phyloP scores from a whole-genome alignment of 1,140 invertebrate genomes.

The Pogonognathellus flavescens region DNA sequence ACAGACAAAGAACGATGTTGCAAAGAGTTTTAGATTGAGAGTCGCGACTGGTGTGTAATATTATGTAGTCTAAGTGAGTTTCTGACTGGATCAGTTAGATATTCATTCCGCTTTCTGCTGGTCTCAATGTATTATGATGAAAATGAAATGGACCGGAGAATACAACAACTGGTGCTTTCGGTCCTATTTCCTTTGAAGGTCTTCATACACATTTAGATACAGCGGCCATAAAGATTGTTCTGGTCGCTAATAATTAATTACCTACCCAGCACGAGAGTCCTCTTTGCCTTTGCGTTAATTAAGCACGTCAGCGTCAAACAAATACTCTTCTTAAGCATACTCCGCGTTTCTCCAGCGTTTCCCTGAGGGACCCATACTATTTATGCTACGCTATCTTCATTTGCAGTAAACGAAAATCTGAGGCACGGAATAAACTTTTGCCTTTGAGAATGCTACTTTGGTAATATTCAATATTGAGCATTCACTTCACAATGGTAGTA shows the following conservation, averaged over 20 bases:
- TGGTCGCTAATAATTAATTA: slow-evolving; percentile 45
- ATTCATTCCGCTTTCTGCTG: slow-evolving; percentile 6
- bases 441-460: no score
- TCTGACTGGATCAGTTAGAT: neutral
- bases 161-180: neutral
- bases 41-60: neutral
- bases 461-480: no score
- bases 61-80: neutral
- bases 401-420: no score
- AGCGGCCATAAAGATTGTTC: slow-evolving; percentile 17
- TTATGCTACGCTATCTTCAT: no score
- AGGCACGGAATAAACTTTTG: no score
- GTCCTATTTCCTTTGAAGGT: neutral
- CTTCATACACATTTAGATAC: slow-evolving; percentile 4
- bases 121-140: slow-evolving; percentile 14
- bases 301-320: slow-evolving; percentile 34
- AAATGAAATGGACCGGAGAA: slow-evolving; percentile 29
- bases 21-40: neutral
- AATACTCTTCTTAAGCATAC: neutral
- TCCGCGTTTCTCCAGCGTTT: neutral
- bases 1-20: neutral
- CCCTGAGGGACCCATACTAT: neutral
- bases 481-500: no score
- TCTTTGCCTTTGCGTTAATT: neutral
- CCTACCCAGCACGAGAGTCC: neutral